Base-by-base conservation (phyloP, 2,113 vertebrate genomes). In the Athene cunicularia region DNA sequence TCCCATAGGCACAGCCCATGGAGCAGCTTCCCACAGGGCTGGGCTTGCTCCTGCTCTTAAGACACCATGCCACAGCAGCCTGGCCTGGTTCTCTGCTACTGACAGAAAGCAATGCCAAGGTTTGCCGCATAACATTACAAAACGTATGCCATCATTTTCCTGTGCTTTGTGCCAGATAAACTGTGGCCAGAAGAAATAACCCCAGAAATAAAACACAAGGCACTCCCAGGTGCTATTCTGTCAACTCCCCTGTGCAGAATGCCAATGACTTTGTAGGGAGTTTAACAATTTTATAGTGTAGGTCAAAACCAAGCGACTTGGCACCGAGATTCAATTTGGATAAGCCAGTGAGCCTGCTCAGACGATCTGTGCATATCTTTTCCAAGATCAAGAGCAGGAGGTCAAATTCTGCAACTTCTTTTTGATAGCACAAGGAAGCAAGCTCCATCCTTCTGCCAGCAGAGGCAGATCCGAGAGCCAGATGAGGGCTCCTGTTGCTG, bases 251-350 rank as follows among this genome's bases (percentile, higher is more conserved):
- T 52, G 43, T 43, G 50, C 63, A 64, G 72, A 81, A 88, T 10
- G 27, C 56, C 66, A 68, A 45, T n/a, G 35, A 35, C 41, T 97
- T 80, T 63, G 62, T 10, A 87, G 30, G 64, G 49, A 84, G 77
- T 90, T n/a, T 67, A 77, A 90, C 68, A 64, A 22, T 86, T 96
- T 37, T 35, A 58, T 21, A 79, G 68, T 0, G 1, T 24, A 88
- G 88, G 88, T 93, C 92, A 95, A 90, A 93, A 58, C 15, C 32
- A 70, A 95, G 75, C 2, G 2, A 59, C 75, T 89, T 92, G 88
- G 83, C n/a, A 39, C 72, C 6, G 68, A 94, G 91, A 91, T 88
- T 83, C 64, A 74, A 92, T 96, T 75, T 93, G 89, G 90, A 84
- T 95, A 91, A 91, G 49, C 39, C 4, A 2, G 77, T 39, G 73